These are phyloP conservation scores for Neocrepidodera transversa DNA, from an alignment of 2,888 invertebrate genomes.

Conservation along the genomic window DNA sequence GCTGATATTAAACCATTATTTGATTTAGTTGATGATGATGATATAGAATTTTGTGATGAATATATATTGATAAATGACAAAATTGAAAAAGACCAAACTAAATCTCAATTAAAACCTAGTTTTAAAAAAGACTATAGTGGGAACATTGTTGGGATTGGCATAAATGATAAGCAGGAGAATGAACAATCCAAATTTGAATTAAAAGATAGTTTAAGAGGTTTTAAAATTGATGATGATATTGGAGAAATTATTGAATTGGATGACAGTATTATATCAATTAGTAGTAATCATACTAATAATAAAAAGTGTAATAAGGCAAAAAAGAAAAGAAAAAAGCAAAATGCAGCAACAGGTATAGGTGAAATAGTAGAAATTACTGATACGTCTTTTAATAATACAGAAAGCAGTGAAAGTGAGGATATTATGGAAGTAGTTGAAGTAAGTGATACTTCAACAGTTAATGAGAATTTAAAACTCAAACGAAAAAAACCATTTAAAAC, in stretches of 20 bases:
- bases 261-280: not conserved
- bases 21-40: slow-evolving; percentile 46
- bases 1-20: slow-evolving; percentile 41
- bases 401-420: no score
- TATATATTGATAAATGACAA: slow-evolving; percentile 45
- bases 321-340: no score
- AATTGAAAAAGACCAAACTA: not conserved
- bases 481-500: no score
- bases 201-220: slow-evolving; percentile 23
- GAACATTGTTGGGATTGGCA: no score
- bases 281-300: no score
- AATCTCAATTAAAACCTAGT: slow-evolving; percentile 1
- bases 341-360: no score
- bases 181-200: not conserved
- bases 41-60: slow-evolving; percentile 48
- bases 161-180: slow-evolving; percentile 36
- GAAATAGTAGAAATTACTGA: no score
- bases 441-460: no score
- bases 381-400: no score
- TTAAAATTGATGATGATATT: slow-evolving; percentile 30
- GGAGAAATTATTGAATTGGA: slow-evolving; percentile 34
- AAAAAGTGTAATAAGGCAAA: no score
- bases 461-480: no score
- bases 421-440: no score
- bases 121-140: slow-evolving; percentile 3